A percentile compares a stretch with the other conserved stretches of the same genome.
Evolutionary conservation across 2,113 vertebrate species (phyloP).

Genomic region (Paracanthobrama guichenoti): DNA sequence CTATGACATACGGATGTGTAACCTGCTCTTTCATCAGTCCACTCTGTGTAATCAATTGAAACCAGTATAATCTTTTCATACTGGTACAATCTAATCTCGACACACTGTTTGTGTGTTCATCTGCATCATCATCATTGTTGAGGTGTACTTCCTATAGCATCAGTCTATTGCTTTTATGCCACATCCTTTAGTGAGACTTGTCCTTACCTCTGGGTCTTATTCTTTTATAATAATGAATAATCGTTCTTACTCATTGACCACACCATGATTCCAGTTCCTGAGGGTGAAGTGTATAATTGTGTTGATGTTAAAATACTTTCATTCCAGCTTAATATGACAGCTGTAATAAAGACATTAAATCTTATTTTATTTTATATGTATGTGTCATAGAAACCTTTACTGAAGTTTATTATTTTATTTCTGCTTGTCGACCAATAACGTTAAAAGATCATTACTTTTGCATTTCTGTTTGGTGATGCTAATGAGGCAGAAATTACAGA

Average conservation of each 20-base stretch:
- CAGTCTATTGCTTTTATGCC: neutral
- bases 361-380: too few relatives aligned
- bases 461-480: neutral
- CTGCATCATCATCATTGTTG: slow-evolving; percentile 18
- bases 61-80: slow-evolving; percentile 26
- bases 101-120: slow-evolving; percentile 17
- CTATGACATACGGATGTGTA: slow-evolving; percentile 18
- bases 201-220: neutral
- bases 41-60: neutral
- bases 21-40: slow-evolving; percentile 11
- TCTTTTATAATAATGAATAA: neutral
- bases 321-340: neutral
- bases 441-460: neutral
- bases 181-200: neutral
- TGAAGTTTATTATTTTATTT: neutral
- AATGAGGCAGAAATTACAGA: neutral
- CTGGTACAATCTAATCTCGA: slow-evolving; percentile 18
- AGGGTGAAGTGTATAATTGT: neutral
- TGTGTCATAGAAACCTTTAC: too few relatives aligned
- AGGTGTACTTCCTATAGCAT: slow-evolving; percentile 1
- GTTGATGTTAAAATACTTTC: too few relatives aligned
- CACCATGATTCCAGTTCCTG: neutral
- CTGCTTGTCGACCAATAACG: neutral
- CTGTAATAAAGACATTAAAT: neutral
- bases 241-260: neutral